phyloP scores from a whole-genome alignment of 2,888 invertebrate genomes.

The Melolontha melolontha region DNA sequence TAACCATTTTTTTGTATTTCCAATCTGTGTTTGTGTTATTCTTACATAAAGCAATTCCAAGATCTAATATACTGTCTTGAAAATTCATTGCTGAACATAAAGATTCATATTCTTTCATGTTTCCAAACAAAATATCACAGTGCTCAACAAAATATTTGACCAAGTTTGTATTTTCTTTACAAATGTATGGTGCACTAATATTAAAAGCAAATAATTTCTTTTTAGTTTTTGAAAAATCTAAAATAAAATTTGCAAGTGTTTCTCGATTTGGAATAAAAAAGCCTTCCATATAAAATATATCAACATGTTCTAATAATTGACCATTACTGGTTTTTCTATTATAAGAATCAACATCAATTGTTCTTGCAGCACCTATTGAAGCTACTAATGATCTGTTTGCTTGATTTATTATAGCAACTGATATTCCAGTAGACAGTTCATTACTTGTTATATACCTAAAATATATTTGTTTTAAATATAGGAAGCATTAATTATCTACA shows the following conservation, averaged over 20 bases:
- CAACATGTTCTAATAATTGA: constrained; percentile 52
- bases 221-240: constrained; percentile 62
- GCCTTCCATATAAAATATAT: constrained; percentile 69
- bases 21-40: constrained; percentile 39
- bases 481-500: constrained; percentile 1
- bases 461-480: constrained; percentile 7
- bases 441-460: constrained; percentile 46
- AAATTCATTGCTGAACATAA: constrained; percentile 60
- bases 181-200: constrained; percentile 70
- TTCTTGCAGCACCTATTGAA: constrained; percentile 69
- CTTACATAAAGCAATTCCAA: constrained; percentile 50
- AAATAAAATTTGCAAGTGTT: constrained; percentile 64
- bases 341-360: constrained; percentile 61
- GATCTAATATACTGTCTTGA: constrained; percentile 49
- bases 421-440: constrained; percentile 66
- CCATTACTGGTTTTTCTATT: constrained; percentile 46
- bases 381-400: constrained; percentile 67
- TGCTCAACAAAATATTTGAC: constrained; percentile 65
- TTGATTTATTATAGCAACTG: constrained; percentile 66
- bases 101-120: constrained; percentile 68
- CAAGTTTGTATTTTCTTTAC: constrained; percentile 61
- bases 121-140: constrained; percentile 70
- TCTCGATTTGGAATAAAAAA: constrained; percentile 70
- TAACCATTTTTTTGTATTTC: constrained; percentile 66
- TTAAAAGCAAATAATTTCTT: constrained; percentile 67